phyloP scores from a whole-genome alignment of 2,113 vertebrate genomes.

The Pyrgilauda ruficollis region DNA sequence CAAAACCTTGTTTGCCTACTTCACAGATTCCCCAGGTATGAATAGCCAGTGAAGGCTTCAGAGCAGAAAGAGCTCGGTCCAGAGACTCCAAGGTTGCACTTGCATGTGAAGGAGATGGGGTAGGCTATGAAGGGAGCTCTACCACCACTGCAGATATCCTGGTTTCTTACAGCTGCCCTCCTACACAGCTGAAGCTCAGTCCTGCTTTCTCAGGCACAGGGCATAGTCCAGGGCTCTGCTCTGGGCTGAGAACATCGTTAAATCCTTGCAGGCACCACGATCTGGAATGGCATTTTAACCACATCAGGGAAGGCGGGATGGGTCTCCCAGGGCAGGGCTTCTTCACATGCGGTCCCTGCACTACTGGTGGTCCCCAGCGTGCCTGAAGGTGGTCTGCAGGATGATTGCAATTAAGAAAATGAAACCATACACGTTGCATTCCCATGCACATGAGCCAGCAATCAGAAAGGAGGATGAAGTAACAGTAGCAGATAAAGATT shows the following conservation, averaged over 20 bases:
- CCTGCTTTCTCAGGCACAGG: background rate
- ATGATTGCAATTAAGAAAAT: background rate
- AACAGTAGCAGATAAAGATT: background rate
- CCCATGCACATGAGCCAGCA: background rate
- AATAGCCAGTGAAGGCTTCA: background rate
- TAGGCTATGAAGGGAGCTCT: background rate
- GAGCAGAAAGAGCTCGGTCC: background rate
- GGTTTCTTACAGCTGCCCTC: background rate
- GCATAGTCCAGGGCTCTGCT: background rate
- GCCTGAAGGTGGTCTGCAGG: conserved; percentile 40
- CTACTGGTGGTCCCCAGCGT: background rate
- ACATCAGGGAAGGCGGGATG: conserved; percentile 21
- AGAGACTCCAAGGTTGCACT: background rate
- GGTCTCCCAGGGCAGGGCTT: background rate
- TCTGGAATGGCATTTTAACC: conserved; percentile 27
- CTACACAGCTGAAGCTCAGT: background rate
- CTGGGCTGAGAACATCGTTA: background rate
- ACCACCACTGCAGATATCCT: background rate
- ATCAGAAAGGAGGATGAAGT: background rate
- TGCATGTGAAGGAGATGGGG: background rate
- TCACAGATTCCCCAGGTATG: conserved; percentile 36
- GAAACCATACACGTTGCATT: background rate
- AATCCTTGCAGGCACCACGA: background rate
- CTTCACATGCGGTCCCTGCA: background rate
- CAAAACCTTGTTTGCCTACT: conserved; percentile 42